Conservation (phyloP, 2,113 vertebrate genomes). For the Natator depressus region DNA sequence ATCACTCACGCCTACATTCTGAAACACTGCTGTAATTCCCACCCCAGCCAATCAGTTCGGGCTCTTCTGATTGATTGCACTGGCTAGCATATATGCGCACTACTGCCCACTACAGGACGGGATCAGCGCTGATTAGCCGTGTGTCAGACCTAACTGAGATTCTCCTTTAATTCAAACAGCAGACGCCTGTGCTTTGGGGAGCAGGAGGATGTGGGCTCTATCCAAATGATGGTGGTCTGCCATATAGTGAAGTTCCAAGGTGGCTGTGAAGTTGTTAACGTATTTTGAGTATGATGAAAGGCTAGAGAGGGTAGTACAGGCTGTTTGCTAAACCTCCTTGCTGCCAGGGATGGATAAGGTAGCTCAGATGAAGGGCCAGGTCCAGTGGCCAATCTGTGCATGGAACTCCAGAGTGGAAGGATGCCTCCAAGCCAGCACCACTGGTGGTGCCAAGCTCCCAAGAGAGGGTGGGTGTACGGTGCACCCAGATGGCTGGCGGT, state of each 20-base stretch:
- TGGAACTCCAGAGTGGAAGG: neutral
- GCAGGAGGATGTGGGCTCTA: neutral
- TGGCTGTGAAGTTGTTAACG: neutral
- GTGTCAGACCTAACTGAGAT: neutral
- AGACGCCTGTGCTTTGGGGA: neutral
- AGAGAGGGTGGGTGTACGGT: neutral
- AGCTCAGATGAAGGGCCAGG: neutral
- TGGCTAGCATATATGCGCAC: neutral
- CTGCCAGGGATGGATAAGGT: neutral
- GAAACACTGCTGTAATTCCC: neutral
- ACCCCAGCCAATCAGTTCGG: neutral
- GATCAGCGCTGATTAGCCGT: neutral
- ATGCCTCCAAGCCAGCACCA: neutral
- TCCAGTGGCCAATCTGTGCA: neutral
- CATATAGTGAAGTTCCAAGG: neutral
- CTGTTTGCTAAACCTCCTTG: neutral
- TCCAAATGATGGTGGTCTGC: neutral
- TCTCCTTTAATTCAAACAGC: neutral
- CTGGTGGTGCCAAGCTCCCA: neutral
- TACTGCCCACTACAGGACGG: neutral
- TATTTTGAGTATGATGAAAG: neutral
- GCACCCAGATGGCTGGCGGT: neutral
- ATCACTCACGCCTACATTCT: neutral
- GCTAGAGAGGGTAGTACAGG: neutral
- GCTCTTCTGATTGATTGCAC: neutral